Conservation (phyloP, 2,113 vertebrate species). For the Fulica atra region DNA sequence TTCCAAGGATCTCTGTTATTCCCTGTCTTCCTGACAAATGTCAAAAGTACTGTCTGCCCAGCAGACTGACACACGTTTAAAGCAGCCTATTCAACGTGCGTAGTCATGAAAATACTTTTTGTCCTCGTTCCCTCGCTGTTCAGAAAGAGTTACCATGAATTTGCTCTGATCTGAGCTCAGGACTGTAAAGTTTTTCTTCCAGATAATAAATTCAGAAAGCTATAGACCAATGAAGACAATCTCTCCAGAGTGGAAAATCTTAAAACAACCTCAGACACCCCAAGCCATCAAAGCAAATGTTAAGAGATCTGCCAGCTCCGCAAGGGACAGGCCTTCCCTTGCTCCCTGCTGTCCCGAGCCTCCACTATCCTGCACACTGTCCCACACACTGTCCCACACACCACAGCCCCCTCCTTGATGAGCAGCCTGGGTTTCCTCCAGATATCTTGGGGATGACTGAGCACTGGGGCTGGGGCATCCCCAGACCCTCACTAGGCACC, state of each 20-base stretch:
- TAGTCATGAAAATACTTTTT: not conserved
- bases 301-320: fast-evolving
- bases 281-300: not conserved
- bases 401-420: not conserved
- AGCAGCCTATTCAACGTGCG: not conserved
- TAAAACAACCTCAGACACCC: not conserved
- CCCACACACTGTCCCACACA: fast-evolving
- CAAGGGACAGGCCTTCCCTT: not conserved
- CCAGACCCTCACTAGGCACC: not conserved
- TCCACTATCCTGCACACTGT: fast-evolving
- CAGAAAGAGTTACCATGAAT: not conserved
- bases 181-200: not conserved
- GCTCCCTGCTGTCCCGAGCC: not conserved
- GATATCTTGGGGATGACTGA: not conserved
- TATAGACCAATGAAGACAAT: not conserved
- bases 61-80: not conserved
- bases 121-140: not conserved
- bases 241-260: not conserved
- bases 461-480: not conserved
- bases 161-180: not conserved
- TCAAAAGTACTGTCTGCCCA: not conserved
- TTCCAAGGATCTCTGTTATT: not conserved
- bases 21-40: not conserved
- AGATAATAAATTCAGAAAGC: not conserved
- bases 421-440: not conserved